Conservation (phyloP, 1,140 invertebrate species). For the Acromyrmex echinatior region DNA sequence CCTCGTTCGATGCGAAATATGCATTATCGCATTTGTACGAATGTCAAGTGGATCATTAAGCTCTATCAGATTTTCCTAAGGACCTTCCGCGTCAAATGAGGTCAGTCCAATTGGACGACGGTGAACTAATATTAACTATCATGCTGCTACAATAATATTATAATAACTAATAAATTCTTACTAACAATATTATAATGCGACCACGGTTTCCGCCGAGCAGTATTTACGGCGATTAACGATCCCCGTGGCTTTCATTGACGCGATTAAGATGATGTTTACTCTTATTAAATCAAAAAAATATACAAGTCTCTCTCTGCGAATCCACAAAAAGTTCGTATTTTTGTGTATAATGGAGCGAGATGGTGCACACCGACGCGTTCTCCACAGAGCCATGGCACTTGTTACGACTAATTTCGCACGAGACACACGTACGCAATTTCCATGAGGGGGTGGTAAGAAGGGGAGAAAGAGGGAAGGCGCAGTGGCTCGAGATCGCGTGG, state of each 20-base stretch:
- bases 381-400: conserved; percentile 65
- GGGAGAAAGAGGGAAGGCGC: neutral
- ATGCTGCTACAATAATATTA: conserved; percentile 45
- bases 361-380: conserved; percentile 38
- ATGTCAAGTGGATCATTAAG: conserved; percentile 34
- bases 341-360: conserved; percentile 39
- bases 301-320: conserved; percentile 37
- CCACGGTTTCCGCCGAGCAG: conserved; percentile 17
- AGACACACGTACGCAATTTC: conserved; percentile 26
- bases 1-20: conserved; percentile 30
- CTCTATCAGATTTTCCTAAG: conserved; percentile 40
- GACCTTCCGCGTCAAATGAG: conserved; percentile 16
- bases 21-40: conserved; percentile 34
- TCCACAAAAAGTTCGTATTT: conserved; percentile 44
- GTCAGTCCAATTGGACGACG: conserved; percentile 27
- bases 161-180: conserved; percentile 28
- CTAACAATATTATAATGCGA: conserved; percentile 13
- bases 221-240: conserved; percentile 33
- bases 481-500: conserved; percentile 30
- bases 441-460: neutral
- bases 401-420: conserved; percentile 72
- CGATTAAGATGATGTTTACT: conserved; percentile 31
- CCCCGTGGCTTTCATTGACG: conserved; percentile 49
- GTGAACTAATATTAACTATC: conserved; percentile 28
- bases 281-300: conserved; percentile 54